phyloP scores from a whole-genome alignment of 1,140 invertebrate genomes.

The Orius insidiosus region DNA sequence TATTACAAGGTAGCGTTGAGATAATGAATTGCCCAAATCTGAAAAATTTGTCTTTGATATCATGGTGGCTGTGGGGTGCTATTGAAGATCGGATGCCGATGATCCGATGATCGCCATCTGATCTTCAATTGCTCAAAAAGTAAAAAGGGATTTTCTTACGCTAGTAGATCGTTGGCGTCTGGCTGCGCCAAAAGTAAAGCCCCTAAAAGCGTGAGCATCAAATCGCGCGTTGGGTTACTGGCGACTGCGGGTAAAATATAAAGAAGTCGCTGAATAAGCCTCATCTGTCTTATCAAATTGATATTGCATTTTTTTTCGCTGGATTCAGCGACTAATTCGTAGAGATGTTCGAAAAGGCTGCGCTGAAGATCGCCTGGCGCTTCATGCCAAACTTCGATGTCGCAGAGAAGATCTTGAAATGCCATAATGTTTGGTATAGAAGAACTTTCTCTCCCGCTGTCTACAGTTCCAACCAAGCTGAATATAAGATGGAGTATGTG shows the following conservation, averaged over 20 bases:
- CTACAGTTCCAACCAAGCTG: conserved; percentile 82
- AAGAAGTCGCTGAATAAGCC: conserved; percentile 62
- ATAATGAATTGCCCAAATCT: conserved; percentile 80
- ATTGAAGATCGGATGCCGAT: too few relatives aligned
- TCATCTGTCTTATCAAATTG: conserved; percentile 67
- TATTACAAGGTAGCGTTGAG: conserved; percentile 53
- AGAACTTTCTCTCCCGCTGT: conserved; percentile 64
- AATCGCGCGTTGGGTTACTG: conserved; percentile 53
- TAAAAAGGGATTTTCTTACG: conserved; percentile 27
- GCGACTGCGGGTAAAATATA: conserved; percentile 57
- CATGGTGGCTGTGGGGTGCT: too few relatives aligned
- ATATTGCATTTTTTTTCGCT: conserved; percentile 79
- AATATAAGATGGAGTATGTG: conserved; percentile 94
- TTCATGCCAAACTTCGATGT: conserved; percentile 80
- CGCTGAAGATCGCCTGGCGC: conserved; percentile 76
- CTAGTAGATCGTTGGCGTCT: conserved; percentile 55
- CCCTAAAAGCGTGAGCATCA: conserved; percentile 62
- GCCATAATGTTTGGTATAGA: conserved; percentile 80
- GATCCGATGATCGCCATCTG: too few relatives aligned
- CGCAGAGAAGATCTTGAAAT: conserved; percentile 89
- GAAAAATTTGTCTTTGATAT: too few relatives aligned
- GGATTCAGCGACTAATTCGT: conserved; percentile 85
- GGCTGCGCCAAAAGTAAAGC: conserved; percentile 60
- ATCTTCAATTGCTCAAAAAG: too few relatives aligned
- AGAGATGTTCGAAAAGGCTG: conserved; percentile 85